A percentile compares a stretch with the other conserved stretches of the same genome.
phyloP scores from a whole-genome alignment of 1,140 invertebrate genomes.

The Anadara kagoshimensis region DNA sequence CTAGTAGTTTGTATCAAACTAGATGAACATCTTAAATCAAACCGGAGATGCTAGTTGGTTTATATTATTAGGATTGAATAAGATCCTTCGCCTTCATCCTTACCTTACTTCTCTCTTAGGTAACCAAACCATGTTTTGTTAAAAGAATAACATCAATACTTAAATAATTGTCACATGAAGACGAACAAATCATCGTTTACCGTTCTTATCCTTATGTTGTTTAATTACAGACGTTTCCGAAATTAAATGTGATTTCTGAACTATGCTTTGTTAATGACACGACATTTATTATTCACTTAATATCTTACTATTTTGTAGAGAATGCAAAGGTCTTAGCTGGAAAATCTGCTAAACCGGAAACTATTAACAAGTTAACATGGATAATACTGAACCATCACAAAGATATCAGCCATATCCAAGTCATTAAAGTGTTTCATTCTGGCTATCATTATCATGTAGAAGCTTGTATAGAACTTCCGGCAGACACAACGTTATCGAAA shows the following conservation, averaged over 20 bases:
- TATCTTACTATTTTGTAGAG: conserved; percentile 6
- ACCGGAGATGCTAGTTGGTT: neutral
- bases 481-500: conserved; percentile 13
- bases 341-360: conserved; percentile 13
- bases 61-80: too few species aligned
- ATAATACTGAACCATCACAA: conserved; percentile 25
- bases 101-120: too few species aligned
- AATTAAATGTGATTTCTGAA: too few species aligned
- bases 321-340: conserved; percentile 26
- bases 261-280: too few species aligned
- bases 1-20: neutral
- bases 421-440: conserved; percentile 21
- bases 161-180: too few species aligned
- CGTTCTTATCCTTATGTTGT: too few species aligned
- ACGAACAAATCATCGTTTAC: too few species aligned
- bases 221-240: too few species aligned
- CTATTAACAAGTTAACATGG: conserved; percentile 30
- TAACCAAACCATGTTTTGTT: too few species aligned
- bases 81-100: too few species aligned
- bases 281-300: too few species aligned
- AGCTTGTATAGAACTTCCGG: conserved; percentile 20
- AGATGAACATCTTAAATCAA: neutral
- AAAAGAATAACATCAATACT: too few species aligned
- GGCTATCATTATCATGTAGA: conserved; percentile 24
- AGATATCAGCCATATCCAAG: conserved; percentile 8